Base-by-base conservation (phyloP, 2,113 vertebrate genomes). In the Rhegmatorhina hoffmannsi region DNA sequence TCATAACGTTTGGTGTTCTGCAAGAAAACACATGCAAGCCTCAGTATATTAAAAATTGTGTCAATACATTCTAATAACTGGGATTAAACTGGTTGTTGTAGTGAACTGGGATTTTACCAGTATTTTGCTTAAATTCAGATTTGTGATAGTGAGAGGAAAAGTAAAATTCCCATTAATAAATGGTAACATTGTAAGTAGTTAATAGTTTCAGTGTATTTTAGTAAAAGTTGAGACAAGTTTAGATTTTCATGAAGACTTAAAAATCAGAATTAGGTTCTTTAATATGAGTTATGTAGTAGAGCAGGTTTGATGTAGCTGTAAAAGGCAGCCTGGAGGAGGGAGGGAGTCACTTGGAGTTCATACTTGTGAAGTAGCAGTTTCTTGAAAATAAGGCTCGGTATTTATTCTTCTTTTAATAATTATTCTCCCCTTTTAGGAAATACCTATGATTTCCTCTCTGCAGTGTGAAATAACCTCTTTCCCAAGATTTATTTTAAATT, bases 261-360 rank as follows among this genome's bases (percentile, higher is more conserved):
- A 55, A 59, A 84, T 23, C n/a, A 72, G 82, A 75, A 26, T 92
- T n/a, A 92, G 64, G 76, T 84, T n/a, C 23, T 89, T 87, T 73
- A 56, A 20, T 87, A 6, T 62, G 88, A 89, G 44, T 89, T 95
- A 4, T 43, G 31, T 84, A 26, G 21, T 67, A 64, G 72, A 40
- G 44, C 69, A 79, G 58, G 12, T 85, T 93, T 84, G 28, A 10
- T 21, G 36, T 38, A 69, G 62, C 62, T 75, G 67, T 85, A 76
- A 94, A 94, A 82, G 53, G 84, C 89, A 96, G 62, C 92, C 89
- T 12, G 12, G 93, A 93, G 68, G 77, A 73, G 50, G 52, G 64
- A 28, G 38, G 29, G 21, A 85, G n/a, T 72, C 77, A 93, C 72
- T 90, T 89, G 82, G 80, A 92, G 75, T 52, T 94, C 66, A 16